These are phyloP conservation scores for Rhopalosiphum maidis DNA, from an alignment of 1,140 invertebrate genomes.

Conservation along the genomic window DNA sequence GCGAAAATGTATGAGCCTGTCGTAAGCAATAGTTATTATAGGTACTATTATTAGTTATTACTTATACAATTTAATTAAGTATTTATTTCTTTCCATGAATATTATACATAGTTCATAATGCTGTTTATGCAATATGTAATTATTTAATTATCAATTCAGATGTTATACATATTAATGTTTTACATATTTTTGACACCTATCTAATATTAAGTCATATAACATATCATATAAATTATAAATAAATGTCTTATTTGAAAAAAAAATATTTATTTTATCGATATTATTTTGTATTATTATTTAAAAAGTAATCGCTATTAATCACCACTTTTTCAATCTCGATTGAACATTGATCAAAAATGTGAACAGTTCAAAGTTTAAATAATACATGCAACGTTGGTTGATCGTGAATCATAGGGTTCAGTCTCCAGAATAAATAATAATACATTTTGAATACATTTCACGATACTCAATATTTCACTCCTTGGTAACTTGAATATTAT, in stretches of 20 bases:
- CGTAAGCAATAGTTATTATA: background rate
- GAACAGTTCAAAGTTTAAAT: background rate
- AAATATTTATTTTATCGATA: background rate
- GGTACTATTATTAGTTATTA: background rate
- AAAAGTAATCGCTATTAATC: background rate
- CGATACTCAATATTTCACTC: background rate
- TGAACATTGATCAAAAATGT: background rate
- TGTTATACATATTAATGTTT: background rate
- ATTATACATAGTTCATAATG: background rate
- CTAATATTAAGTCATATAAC: background rate
- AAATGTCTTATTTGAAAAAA: background rate
- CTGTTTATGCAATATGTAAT: background rate
- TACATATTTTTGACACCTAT: background rate
- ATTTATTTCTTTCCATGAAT: background rate
- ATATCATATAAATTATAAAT: background rate
- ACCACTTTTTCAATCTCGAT: background rate
- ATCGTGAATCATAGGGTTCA: background rate
- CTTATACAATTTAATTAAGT: background rate
- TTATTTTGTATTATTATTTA: background rate
- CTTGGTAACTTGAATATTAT: background rate
- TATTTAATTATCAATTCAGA: background rate
- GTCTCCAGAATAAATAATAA: background rate
- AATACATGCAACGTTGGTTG: background rate
- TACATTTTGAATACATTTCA: background rate
- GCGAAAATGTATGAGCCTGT: background rate